Percentiles rank a stretch among this genome's conserved stretches.
Conservation (phyloP, 1,140 invertebrate species). For the Atopsyche davidsoni region DNA sequence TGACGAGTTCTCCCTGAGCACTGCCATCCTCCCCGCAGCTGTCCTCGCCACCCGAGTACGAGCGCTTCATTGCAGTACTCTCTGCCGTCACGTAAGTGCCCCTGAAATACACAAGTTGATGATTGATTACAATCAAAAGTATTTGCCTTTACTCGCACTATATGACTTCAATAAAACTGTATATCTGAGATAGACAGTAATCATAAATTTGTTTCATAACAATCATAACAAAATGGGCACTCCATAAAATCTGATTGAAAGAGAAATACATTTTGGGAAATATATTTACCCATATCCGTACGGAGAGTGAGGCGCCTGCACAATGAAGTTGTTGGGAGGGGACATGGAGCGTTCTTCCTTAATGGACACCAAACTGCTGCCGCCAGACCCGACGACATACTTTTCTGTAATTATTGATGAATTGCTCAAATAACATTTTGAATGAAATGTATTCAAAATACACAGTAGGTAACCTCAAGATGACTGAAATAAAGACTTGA, state of each 20-base stretch:
- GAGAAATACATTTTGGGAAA: too few relatives aligned
- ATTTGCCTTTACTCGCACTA: too few relatives aligned
- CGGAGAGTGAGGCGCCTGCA: slow-evolving; percentile 38
- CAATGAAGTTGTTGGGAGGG: slow-evolving; percentile 38
- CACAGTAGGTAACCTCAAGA: too few relatives aligned
- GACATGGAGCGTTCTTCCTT: slow-evolving; percentile 41
- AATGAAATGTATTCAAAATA: too few relatives aligned
- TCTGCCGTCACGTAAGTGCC: slow-evolving; percentile 32
- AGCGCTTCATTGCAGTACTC: slow-evolving; percentile 18
- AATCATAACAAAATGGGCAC: too few relatives aligned
- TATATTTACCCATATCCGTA: slow-evolving; percentile 39
- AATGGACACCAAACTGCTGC: slow-evolving; percentile 40
- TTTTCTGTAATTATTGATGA: slow-evolving; percentile 48
- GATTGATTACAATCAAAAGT: too few relatives aligned
- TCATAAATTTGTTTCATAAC: too few relatives aligned
- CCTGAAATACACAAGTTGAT: slow-evolving; percentile 33
- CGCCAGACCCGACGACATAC: slow-evolving; percentile 44
- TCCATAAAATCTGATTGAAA: too few relatives aligned
- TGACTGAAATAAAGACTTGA: too few relatives aligned
- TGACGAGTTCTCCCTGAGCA: slow-evolving; percentile 36
- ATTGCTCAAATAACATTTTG: too few relatives aligned
- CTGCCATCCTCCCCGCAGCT: slow-evolving; percentile 36
- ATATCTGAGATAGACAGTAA: too few relatives aligned
- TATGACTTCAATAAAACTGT: too few relatives aligned
- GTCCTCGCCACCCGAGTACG: slow-evolving; percentile 33